Conservation (phyloP, 1,140 invertebrate genomes). For the Cydia amplana region DNA sequence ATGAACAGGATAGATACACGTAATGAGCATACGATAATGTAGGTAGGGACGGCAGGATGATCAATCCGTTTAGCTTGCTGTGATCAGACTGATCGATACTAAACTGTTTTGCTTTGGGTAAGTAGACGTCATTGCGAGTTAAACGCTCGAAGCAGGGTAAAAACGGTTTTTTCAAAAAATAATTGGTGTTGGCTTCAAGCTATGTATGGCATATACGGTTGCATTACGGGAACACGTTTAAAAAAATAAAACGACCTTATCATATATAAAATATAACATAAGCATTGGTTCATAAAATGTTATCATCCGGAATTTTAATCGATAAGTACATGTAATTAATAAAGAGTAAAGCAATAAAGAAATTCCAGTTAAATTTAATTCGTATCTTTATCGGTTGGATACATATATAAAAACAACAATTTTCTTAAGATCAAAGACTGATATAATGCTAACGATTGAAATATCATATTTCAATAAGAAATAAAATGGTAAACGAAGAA, state of each 20-base stretch:
- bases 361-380: conserved; percentile 11
- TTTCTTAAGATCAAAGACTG: not conserved
- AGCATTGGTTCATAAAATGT: not conserved
- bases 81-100: conserved; percentile 37
- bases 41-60: conserved; percentile 9
- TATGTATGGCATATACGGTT: not conserved
- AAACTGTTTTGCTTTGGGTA: conserved; percentile 35
- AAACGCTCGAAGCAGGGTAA: not conserved
- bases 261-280: not conserved
- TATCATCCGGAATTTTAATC: not conserved
- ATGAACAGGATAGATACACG: conserved; percentile 16
- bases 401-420: not conserved
- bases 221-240: not conserved
- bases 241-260: not conserved
- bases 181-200: not conserved
- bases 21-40: not conserved
- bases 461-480: conserved; percentile 27
- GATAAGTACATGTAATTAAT: not conserved
- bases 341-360: not conserved
- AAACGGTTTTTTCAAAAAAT: not conserved
- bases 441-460: conserved; percentile 21
- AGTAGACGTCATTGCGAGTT: conserved; percentile 21
- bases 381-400: not conserved
- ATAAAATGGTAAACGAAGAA: conserved; percentile 25
- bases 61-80: conserved; percentile 45